These are phyloP conservation scores for Gallinago media DNA, from an alignment of 2,113 vertebrate species.

Conservation along the genomic window DNA sequence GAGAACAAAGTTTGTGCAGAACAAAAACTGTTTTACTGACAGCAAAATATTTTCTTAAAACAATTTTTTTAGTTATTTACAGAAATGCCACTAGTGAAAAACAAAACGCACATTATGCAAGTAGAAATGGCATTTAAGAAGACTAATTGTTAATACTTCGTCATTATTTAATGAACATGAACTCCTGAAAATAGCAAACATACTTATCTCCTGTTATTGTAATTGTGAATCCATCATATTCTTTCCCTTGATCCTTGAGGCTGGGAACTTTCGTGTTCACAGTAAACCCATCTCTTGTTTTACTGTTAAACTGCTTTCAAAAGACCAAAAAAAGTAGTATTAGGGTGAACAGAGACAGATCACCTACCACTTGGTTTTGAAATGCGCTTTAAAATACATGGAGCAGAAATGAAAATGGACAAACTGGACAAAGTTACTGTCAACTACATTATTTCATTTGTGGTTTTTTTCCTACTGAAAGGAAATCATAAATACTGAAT, in stretches of 20 bases:
- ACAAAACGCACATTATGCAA: neutral
- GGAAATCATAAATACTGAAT: neutral
- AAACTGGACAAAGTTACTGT: neutral
- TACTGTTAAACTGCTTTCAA: constrained; percentile 98
- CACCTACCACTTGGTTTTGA: neutral
- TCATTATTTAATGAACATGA: neutral
- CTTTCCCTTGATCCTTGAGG: constrained; percentile 91
- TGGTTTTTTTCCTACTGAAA: neutral
- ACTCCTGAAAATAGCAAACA: constrained; percentile 3
- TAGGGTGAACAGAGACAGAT: neutral
- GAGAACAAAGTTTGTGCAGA: neutral
- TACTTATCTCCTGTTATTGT: constrained; percentile 98
- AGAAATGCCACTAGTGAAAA: neutral
- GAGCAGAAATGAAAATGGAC: neutral
- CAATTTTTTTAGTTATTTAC: neutral
- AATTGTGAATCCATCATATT: constrained; percentile 96
- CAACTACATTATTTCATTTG: neutral
- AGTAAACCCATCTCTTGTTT: constrained; percentile 98
- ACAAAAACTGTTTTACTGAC: neutral
- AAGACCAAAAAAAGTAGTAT: constrained; percentile 24
- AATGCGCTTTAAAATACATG: neutral
- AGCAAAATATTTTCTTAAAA: neutral
- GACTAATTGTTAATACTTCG: neutral
- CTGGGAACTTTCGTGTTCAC: constrained; percentile 98
- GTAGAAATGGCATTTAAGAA: neutral